A percentile compares a stretch with the other conserved stretches of the same genome.
phyloP scores from a whole-genome alignment of 2,113 vertebrate species.

The Elephantulus edwardii region DNA sequence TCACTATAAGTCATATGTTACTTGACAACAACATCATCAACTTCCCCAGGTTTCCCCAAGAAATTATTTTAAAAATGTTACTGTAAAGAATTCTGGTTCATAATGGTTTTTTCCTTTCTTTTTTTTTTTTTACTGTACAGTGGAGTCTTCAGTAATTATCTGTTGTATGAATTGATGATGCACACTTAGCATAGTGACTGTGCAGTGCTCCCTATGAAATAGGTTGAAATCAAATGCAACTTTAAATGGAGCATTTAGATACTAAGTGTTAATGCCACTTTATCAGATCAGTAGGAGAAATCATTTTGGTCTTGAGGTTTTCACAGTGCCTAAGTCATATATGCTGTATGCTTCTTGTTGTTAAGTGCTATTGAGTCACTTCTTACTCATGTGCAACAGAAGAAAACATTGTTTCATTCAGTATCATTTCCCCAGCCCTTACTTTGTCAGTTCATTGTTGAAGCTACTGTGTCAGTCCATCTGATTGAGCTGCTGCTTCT shows the following conservation, averaged over 20 bases:
- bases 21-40: too few relatives aligned
- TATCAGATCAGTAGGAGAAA: not conserved
- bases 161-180: not conserved
- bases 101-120: not conserved
- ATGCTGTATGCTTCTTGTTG: too few relatives aligned
- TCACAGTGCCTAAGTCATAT: not conserved
- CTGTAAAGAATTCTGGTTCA: not conserved
- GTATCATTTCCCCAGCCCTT: too few relatives aligned
- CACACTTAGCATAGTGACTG: not conserved
- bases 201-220: conserved; percentile 13
- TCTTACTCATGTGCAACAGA: too few relatives aligned
- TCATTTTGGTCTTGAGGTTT: conserved; percentile 49
- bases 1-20: too few relatives aligned
- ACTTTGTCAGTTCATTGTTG: too few relatives aligned
- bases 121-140: not conserved
- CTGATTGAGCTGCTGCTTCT: too few relatives aligned
- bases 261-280: not conserved
- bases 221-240: conserved; percentile 14
- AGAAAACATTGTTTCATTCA: too few relatives aligned
- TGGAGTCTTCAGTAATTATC: not conserved
- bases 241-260: not conserved
- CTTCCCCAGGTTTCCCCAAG: not conserved
- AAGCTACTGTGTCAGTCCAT: too few relatives aligned
- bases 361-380: too few relatives aligned
- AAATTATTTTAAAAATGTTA: not conserved